Evolutionary conservation across 2,797 vertebrate genomes (phyloP).

Genomic region (Psittacula derbiana): DNA sequence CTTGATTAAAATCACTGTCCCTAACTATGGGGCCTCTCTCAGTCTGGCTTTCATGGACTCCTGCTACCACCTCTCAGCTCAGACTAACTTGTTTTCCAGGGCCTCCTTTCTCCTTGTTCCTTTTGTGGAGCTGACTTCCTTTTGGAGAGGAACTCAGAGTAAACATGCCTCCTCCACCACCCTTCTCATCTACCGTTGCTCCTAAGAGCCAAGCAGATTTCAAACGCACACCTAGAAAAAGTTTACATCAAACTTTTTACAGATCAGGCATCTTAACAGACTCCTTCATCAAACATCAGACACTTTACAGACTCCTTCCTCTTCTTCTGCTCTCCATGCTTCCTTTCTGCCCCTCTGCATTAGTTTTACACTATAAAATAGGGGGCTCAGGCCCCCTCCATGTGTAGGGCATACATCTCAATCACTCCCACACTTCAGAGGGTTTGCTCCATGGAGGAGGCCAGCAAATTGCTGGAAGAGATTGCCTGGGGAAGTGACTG

Average conservation of each 20-base stretch:
- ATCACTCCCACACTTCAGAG: neutral
- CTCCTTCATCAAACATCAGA: no score
- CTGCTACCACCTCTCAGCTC: neutral
- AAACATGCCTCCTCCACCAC: neutral
- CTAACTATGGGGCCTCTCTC: neutral
- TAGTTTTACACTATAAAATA: neutral
- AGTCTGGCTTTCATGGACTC: neutral
- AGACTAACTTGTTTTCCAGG: neutral
- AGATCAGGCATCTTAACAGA: no score
- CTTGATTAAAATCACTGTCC: neutral
- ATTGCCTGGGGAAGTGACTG: neutral
- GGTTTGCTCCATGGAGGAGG: neutral
- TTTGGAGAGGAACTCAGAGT: neutral
- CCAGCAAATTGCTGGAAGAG: constrained; percentile 7
- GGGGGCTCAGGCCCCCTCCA: neutral
- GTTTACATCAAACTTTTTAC: neutral
- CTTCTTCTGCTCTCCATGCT: neutral
- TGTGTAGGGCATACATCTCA: neutral
- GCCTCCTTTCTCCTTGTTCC: neutral
- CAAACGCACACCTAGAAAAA: neutral
- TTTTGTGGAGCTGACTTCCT: neutral
- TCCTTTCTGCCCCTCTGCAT: neutral
- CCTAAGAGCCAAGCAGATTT: neutral
- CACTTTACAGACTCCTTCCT: neutral
- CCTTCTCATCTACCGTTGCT: neutral